Evolutionary conservation across 1,140 invertebrate species (phyloP), one percentile per base, ranked within the genome.

Genomic region (Vanessa tameamea): DNA sequence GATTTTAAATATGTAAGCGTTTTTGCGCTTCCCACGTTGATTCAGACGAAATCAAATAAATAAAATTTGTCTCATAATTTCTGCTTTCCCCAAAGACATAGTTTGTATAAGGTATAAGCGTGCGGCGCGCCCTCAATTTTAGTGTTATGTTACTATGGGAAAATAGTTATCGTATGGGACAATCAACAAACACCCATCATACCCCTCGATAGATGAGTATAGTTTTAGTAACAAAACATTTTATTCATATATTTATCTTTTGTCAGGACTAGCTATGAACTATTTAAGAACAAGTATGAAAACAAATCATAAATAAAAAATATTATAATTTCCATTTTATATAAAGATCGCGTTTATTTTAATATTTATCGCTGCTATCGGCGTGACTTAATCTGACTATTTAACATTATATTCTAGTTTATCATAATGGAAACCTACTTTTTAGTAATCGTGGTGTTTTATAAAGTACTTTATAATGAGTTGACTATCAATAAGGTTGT

Each of bases 101-200:
- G 61, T 64, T 69, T 69, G 57, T 61, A 37, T 61, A 16, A n/a
- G 53, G n/a, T 75, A 64, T 48, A 50, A 77, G 73, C 86, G 82
- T 81, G 81, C 82, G 85, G 64, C 76, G 63, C 71, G 63, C 78
- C 80, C 74, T 74, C 78, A 63, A 76, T 78, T 69, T 15, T 55
- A 70, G 84, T 87, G 71, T 89, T 80, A 78, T 72, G 78, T 89
- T 89, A 82, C 86, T 81, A 79, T 89, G 86, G 85, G 87, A 89
- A 89, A 87, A 81, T 80, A 68, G 73, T 69, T 76, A 82, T 83
- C 82, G 77, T 82, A 85, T 85, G 76, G 53, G 73, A 71, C 77
- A 65, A 79, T 80, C 80, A 55, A 61, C 64, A 68, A 73, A 72
- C 64, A 57, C 67, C 72, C 64, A n/a, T 53, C 55, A 55, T 63